These are phyloP conservation scores for Urocynchramus pylzowi DNA, from an alignment of 2,113 vertebrate species.

Conservation along the genomic window DNA sequence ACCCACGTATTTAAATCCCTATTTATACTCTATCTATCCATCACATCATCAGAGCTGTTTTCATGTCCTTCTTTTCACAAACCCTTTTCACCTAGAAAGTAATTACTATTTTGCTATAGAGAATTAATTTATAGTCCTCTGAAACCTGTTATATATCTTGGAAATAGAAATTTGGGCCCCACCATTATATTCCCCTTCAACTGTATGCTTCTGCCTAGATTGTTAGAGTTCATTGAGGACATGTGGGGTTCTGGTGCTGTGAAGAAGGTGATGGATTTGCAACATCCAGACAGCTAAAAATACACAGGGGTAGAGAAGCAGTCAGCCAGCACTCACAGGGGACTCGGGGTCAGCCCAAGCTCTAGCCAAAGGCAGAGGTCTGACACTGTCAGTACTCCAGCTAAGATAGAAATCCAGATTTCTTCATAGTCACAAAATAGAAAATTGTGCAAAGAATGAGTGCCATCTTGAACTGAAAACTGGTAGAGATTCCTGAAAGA, in stretches of 20 bases:
- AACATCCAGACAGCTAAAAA: slow-evolving; percentile 27
- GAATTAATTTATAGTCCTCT: neutral
- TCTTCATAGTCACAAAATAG: neutral
- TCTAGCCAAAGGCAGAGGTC: neutral
- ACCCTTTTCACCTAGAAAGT: neutral
- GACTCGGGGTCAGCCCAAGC: neutral
- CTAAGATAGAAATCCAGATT: neutral
- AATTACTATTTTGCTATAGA: neutral
- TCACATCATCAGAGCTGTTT: neutral
- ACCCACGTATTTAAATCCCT: neutral
- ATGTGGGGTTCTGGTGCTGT: neutral
- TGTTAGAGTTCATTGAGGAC: neutral
- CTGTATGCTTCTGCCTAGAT: neutral
- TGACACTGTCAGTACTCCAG: neutral
- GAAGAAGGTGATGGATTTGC: slow-evolving; percentile 7
- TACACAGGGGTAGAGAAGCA: neutral
- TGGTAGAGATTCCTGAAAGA: neutral
- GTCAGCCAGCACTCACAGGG: neutral
- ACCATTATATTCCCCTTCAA: neutral
- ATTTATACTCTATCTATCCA: neutral
- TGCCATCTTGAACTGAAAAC: neutral
- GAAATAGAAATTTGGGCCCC: neutral
- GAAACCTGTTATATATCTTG: neutral
- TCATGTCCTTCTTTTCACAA: neutral
- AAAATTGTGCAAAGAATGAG: fast-evolving